Conservation (phyloP, 2,113 vertebrate species). For the Cricetomys ansorgei region DNA sequence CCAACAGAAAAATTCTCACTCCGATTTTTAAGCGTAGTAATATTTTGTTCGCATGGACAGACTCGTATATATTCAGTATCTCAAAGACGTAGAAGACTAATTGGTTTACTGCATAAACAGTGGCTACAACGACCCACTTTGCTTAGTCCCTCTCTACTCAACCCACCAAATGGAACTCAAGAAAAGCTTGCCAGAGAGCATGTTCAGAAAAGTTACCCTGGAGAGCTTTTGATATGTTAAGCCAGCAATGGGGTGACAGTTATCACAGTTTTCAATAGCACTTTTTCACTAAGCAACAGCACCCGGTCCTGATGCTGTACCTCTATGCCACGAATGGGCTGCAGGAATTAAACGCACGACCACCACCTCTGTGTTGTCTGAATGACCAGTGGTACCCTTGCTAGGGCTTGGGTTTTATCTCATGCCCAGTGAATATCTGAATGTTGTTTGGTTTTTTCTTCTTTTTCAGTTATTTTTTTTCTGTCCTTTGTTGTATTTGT, state of each 20-base stretch:
- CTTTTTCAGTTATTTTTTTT: background rate
- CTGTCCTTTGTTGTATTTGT: background rate
- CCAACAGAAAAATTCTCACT: background rate
- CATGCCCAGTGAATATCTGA: background rate
- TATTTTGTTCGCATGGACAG: background rate
- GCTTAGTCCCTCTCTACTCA: background rate
- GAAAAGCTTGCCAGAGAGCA: background rate
- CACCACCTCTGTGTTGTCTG: conserved; percentile 19
- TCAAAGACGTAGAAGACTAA: background rate
- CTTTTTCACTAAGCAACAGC: background rate
- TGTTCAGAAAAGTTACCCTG: background rate
- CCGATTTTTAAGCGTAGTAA: conserved; percentile 31
- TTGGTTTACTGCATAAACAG: background rate
- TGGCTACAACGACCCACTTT: background rate
- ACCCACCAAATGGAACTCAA: background rate
- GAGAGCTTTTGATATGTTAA: conserved; percentile 8
- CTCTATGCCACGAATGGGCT: background rate
- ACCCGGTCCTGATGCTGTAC: background rate
- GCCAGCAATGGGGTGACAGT: background rate
- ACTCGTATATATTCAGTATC: background rate
- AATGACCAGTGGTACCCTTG: background rate
- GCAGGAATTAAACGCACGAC: background rate
- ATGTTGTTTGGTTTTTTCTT: background rate
- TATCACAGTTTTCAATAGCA: background rate
- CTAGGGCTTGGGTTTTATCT: background rate